These are phyloP conservation scores for Cynaeus angustus DNA, from an alignment of 2,888 invertebrate species.

Conservation along the genomic window DNA sequence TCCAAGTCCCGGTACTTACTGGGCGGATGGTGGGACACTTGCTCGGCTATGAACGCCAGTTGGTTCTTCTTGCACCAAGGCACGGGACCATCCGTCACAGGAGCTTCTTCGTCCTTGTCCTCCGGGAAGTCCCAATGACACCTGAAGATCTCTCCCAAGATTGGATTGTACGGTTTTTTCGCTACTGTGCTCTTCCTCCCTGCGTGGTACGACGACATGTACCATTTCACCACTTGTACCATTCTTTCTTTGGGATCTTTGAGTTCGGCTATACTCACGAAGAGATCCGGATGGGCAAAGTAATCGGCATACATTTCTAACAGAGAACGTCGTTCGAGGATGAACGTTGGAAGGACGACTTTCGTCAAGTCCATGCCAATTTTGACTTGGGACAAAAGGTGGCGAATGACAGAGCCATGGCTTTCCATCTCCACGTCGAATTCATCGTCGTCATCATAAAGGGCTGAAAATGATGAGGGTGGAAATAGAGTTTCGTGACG, in stretches of 20 bases:
- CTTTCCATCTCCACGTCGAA: conserved; percentile 95
- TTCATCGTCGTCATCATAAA: conserved; percentile 94
- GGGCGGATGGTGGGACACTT: conserved; percentile 99
- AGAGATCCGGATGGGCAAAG: conserved; percentile 99
- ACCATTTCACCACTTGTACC: conserved; percentile 97
- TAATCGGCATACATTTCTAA: conserved; percentile 99
- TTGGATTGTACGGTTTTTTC: conserved; percentile 99
- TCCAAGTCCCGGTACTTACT: conserved; percentile 76
- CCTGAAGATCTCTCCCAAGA: conserved; percentile 96
- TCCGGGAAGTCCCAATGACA: conserved; percentile 86
- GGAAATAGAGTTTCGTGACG: no score
- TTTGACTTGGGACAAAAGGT: conserved; percentile 97
- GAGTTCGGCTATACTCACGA: conserved; percentile 93
- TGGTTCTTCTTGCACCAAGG: conserved; percentile 93
- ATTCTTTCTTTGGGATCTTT: conserved; percentile 91
- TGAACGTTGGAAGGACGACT: conserved; percentile 98
- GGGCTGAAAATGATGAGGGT: conserved; percentile 73
- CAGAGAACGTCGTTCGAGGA: conserved; percentile 95
- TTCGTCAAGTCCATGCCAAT: conserved; percentile 99
- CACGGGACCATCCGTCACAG: conserved; percentile 85
- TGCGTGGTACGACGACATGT: conserved; percentile 98
- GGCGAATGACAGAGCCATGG: conserved; percentile 97
- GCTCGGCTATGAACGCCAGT: conserved; percentile 96
- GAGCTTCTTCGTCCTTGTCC: conserved; percentile 72
- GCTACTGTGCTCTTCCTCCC: conserved; percentile 97